These are phyloP conservation scores for Onychostoma macrolepis DNA, from an alignment of 2,113 vertebrate species.

Conservation along the genomic window DNA sequence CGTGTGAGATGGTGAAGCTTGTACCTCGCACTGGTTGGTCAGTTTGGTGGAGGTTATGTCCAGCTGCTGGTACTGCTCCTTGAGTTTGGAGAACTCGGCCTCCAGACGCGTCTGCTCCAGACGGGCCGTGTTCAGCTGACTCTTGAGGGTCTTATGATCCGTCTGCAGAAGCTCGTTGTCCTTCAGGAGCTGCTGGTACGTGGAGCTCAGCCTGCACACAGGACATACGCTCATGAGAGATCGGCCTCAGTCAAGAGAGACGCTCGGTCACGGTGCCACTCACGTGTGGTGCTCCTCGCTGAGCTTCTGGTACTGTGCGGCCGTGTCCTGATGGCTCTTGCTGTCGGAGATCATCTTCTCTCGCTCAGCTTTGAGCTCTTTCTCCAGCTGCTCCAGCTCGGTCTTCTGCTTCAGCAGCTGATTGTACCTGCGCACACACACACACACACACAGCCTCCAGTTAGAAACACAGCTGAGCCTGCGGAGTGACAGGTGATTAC, in stretches of 20 bases:
- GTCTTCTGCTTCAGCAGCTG: constrained; percentile 91
- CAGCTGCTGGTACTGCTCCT: constrained; percentile 94
- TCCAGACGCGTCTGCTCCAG: constrained; percentile 95
- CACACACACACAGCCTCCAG: not conserved
- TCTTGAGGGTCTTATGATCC: constrained; percentile 96
- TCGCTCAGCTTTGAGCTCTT: constrained; percentile 86
- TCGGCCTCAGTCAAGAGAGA: not conserved
- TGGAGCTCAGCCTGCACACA: constrained; percentile 80
- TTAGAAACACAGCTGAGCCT: not conserved
- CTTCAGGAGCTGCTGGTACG: constrained; percentile 85
- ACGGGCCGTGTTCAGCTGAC: constrained; percentile 86
- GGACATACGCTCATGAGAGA: not conserved
- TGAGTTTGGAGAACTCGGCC: constrained; percentile 94
- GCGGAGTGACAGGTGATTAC: too few relatives aligned
- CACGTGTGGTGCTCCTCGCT: constrained; percentile 92
- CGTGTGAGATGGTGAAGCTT: not conserved
- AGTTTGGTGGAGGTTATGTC: constrained; percentile 96
- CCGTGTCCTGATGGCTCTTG: constrained; percentile 83
- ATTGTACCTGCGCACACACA: constrained; percentile 83
- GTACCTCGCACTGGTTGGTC: constrained; percentile 96
- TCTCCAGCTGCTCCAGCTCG: constrained; percentile 92
- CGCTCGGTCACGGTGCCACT: constrained; percentile 19
- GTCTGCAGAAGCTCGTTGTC: constrained; percentile 91
- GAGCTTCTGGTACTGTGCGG: constrained; percentile 86
- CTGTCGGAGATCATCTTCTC: constrained; percentile 91